Evolutionary conservation across 2,797 vertebrate genomes (phyloP), one percentile per base, ranked within the genome.

Genomic region (Neosalanx taihuensis): DNA sequence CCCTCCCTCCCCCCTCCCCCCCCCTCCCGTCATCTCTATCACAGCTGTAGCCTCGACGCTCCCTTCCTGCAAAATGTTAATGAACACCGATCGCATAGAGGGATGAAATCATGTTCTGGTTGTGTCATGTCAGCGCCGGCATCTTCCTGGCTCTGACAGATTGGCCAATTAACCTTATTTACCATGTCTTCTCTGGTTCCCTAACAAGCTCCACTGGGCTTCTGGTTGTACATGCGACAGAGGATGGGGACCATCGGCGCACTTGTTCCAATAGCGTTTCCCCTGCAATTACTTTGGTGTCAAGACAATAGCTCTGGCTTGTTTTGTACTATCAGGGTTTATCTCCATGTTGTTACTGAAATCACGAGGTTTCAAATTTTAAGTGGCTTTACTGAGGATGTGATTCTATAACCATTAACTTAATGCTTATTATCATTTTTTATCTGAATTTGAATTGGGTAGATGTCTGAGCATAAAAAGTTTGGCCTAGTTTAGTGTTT

Each of bases 151-250:
- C 67, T 88, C 88, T 93, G 92, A 93, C 93, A 92, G 91, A 91
- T 92, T 82, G 71, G 77, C 92, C 92, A 93, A 94, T 94, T 94
- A 94, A 93, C 91, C 91, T 94, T 93, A 93, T 93, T 94, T 94
- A 93, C 92, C 69, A 75, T 33, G 15, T 83, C 85, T 87, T 81
- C 73, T 81, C 83, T 86, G 82, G 51, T 89, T 88, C 80, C 83
- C 87, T 94, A 94, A 94, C 91, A 83, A 94, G 92, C 89, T 93
- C 93, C 93, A 75, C 90, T 91, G 93, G 93, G 93, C 90, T 86
- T 88, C 87, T 80, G 67, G 72, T 82, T 91, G 90, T 89, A 91
- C 67, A 79, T 89, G 86, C 86, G 59, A 75, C 83, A 72, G 84
- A 83, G 88, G 79, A 81, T 41, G 79, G 81, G 86, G 87, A 85